phyloP scores from a whole-genome alignment of 2,113 vertebrate genomes.

The Bagarius yarrelli region DNA sequence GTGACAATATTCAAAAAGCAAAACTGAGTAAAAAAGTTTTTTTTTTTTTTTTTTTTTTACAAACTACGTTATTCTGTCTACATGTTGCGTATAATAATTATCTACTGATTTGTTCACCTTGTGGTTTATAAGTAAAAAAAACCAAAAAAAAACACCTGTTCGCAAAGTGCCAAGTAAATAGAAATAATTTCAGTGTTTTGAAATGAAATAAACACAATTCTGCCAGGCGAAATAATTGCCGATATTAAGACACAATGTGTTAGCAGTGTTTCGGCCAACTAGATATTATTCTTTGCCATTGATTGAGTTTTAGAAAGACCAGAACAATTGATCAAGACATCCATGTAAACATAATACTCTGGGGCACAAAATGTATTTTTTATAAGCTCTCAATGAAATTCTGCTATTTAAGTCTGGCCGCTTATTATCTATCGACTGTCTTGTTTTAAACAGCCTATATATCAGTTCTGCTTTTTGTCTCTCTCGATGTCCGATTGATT shows the following conservation, averaged over 20 bases:
- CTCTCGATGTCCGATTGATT: conserved; percentile 41
- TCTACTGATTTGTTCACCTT: conserved; percentile 32
- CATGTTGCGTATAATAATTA: neutral
- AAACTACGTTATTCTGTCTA: neutral
- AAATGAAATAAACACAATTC: conserved; percentile 19
- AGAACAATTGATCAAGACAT: conserved; percentile 31
- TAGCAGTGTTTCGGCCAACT: neutral
- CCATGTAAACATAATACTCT: neutral
- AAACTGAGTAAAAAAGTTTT: neutral
- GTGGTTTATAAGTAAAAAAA: conserved; percentile 24
- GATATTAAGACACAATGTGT: neutral
- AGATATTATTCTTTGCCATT: conserved; percentile 26
- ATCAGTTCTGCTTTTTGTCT: conserved; percentile 57
- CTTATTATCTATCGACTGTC: conserved; percentile 28
- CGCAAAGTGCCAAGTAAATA: neutral
- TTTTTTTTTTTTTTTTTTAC: neutral
- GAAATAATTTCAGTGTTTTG: conserved; percentile 22
- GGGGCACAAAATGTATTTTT: neutral
- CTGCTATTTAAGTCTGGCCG: neutral
- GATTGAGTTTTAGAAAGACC: conserved; percentile 30
- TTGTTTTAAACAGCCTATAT: conserved; percentile 27
- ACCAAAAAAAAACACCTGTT: neutral
- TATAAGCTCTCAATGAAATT: conserved; percentile 11
- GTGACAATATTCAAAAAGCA: no score
- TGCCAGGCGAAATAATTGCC: conserved; percentile 13